A percentile compares a stretch with the other conserved stretches of the same genome.
These are phyloP conservation scores for Steatornis caripensis DNA, from an alignment of 2,113 vertebrate species.

Conservation along the genomic window DNA sequence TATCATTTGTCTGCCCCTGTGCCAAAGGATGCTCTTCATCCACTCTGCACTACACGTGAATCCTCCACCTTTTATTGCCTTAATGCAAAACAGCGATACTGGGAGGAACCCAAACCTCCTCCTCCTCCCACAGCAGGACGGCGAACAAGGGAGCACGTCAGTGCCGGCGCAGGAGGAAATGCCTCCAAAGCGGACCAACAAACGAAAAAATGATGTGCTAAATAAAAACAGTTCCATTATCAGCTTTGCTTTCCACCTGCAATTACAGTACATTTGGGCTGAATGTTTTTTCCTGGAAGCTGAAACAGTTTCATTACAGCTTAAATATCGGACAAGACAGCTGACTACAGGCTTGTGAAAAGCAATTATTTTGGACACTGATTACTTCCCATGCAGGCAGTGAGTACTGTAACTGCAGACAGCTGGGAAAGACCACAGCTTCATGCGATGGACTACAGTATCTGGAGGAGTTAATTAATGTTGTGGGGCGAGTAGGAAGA, in stretches of 20 bases:
- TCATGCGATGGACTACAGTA: constrained; percentile 15
- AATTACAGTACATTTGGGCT: neutral
- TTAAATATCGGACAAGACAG: constrained; percentile 68
- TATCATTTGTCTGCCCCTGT: neutral
- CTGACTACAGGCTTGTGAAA: constrained; percentile 57
- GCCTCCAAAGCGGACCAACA: neutral
- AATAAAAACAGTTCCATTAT: neutral
- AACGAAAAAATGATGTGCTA: neutral
- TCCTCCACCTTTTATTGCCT: neutral
- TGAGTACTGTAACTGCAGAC: neutral
- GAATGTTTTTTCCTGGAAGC: constrained; percentile 16
- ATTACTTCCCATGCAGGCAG: constrained; percentile 60
- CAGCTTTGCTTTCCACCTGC: neutral
- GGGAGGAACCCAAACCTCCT: neutral
- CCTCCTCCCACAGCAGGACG: neutral
- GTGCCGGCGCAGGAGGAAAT: neutral
- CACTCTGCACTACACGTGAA: fast-evolving
- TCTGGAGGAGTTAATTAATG: constrained; percentile 65
- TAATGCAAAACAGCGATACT: fast-evolving
- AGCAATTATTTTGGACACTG: constrained; percentile 74
- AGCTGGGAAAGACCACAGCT: constrained; percentile 8
- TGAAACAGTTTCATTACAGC: constrained; percentile 60
- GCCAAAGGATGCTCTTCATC: neutral
- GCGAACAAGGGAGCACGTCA: fast-evolving
- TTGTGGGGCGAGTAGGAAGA: neutral